Evolutionary conservation across 2,888 invertebrate genomes (phyloP).

Genomic region (Oxyteleia sp.): DNA sequence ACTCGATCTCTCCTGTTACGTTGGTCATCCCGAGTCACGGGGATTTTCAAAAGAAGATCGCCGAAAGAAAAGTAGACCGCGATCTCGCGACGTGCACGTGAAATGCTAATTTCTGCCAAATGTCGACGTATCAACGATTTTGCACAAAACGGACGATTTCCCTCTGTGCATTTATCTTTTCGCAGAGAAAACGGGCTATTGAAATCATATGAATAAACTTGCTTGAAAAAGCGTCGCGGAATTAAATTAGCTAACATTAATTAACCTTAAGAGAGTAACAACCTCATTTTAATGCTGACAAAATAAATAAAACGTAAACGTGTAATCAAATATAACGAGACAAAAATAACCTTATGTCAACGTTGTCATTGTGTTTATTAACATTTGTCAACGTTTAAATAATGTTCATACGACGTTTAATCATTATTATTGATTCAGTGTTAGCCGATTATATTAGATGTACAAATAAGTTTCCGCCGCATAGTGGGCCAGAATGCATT

Average conservation of each 20-base stretch:
- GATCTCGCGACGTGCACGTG: conserved; percentile 59
- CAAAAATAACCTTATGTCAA: too few relatives aligned
- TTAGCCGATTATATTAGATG: too few relatives aligned
- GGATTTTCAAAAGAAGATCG: conserved; percentile 58
- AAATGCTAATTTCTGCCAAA: conserved; percentile 62
- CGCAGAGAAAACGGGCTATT: background rate
- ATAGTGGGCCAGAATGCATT: too few relatives aligned
- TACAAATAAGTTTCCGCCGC: too few relatives aligned
- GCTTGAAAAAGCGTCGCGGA: background rate
- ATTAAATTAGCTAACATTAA: background rate
- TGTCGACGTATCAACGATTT: conserved; percentile 24
- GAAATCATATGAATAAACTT: background rate
- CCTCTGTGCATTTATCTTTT: background rate
- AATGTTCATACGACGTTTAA: too few relatives aligned
- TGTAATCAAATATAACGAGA: too few relatives aligned
- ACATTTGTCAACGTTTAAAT: too few relatives aligned
- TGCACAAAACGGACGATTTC: conserved; percentile 35
- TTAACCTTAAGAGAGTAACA: too few relatives aligned
- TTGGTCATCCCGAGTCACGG: conserved; percentile 53
- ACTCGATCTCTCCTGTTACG: conserved; percentile 69
- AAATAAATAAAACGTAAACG: too few relatives aligned
- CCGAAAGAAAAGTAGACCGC: conserved; percentile 69
- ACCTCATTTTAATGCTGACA: too few relatives aligned
- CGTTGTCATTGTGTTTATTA: too few relatives aligned
- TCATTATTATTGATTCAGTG: too few relatives aligned